Evolutionary conservation across 2,797 vertebrate genomes (phyloP).

Genomic region (Danio kyathit): DNA sequence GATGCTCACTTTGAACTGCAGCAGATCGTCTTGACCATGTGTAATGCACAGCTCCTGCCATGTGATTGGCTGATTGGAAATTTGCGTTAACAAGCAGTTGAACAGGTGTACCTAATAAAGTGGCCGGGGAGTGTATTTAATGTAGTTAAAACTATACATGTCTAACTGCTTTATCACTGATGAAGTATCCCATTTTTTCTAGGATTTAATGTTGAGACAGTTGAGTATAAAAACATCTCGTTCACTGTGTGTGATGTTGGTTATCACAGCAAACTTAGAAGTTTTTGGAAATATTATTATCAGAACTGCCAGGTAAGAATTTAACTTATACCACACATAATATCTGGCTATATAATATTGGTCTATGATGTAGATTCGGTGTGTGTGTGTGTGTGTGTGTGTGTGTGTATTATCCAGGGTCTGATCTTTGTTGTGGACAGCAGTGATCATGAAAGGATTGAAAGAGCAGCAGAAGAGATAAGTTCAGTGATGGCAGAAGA

Average conservation of each 20-base stretch:
- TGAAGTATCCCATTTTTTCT: background rate
- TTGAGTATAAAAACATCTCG: slow-evolving; percentile 94
- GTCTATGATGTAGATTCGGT: too few relatives aligned
- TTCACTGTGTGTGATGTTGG: slow-evolving; percentile 97
- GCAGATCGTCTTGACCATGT: too few relatives aligned
- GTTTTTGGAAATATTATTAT: slow-evolving; percentile 94
- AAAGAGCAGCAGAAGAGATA: slow-evolving; percentile 37
- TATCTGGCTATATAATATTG: too few relatives aligned
- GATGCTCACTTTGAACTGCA: too few relatives aligned
- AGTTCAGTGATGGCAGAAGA: slow-evolving; percentile 43
- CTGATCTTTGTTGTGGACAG: slow-evolving; percentile 61
- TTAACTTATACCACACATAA: slow-evolving; percentile 60
- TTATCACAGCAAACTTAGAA: slow-evolving; percentile 90
- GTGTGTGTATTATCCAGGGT: slow-evolving; percentile 52
- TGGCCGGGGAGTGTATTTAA: too few relatives aligned
- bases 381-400: slow-evolving; percentile 29
- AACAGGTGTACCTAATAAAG: too few relatives aligned
- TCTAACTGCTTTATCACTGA: too few relatives aligned
- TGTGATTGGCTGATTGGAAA: too few relatives aligned
- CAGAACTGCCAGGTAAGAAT: slow-evolving; percentile 87
- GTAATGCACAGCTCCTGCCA: too few relatives aligned
- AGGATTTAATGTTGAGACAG: slow-evolving; percentile 96
- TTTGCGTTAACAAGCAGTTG: too few relatives aligned
- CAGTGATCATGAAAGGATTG: slow-evolving; percentile 49
- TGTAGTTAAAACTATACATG: too few relatives aligned